phyloP scores from a whole-genome alignment of 2,888 invertebrate genomes.

The Rotaria macrura region DNA sequence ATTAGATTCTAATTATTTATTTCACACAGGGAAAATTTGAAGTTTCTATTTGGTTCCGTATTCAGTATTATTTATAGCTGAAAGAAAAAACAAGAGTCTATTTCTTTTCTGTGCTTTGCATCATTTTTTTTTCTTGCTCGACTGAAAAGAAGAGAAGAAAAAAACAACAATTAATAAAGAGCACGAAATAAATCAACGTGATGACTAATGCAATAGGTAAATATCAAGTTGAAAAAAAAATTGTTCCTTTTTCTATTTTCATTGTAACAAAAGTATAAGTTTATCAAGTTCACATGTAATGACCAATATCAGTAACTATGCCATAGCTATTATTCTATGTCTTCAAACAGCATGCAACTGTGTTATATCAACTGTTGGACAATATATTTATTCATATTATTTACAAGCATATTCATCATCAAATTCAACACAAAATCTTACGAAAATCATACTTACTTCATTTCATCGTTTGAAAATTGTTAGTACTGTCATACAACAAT shows the following conservation, averaged over 20 bases:
- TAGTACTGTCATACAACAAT: neutral
- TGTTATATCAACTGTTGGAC: neutral
- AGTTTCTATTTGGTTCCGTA: too few relatives aligned
- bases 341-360: neutral
- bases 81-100: too few relatives aligned
- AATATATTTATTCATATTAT: conserved; percentile 5
- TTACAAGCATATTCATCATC: neutral
- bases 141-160: neutral
- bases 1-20: too few relatives aligned
- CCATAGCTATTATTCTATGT: neutral
- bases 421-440: neutral
- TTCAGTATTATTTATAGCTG: too few relatives aligned
- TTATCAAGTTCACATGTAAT: too few relatives aligned
- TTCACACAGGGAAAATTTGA: too few relatives aligned
- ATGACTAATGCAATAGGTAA: neutral
- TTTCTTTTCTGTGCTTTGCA: neutral
- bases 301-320: neutral
- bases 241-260: too few relatives aligned
- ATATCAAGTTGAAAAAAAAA: neutral
- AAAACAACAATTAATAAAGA: too few relatives aligned
- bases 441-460: neutral
- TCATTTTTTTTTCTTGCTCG: neutral
- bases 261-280: too few relatives aligned
- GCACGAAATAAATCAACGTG: neutral
- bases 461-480: neutral